phyloP scores from a whole-genome alignment of 2,797 vertebrate genomes.

The Platyrinchus mystaceus region DNA sequence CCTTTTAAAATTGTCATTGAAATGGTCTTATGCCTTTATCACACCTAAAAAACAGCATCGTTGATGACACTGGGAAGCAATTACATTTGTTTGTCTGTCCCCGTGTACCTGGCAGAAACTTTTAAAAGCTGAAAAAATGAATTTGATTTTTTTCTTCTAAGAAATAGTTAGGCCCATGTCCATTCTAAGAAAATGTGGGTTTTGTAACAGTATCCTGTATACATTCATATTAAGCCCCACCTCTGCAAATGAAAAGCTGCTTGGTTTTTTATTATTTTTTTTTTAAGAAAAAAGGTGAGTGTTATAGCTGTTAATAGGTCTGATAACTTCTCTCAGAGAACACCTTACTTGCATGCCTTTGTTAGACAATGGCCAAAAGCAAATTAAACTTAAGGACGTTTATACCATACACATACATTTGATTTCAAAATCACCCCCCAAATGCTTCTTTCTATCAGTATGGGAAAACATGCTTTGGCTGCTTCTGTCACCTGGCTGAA shows the following conservation, averaged over 20 bases:
- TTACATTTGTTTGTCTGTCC: neutral
- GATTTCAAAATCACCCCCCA: constrained; percentile 16
- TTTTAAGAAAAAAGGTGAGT: neutral
- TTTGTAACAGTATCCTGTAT: neutral
- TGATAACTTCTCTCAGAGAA: constrained; percentile 7
- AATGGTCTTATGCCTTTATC: neutral
- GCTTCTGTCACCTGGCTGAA: constrained; percentile 76
- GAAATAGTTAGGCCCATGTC: neutral
- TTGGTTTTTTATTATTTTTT: neutral
- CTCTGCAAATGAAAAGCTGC: neutral
- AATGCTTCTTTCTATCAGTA: constrained; percentile 46
- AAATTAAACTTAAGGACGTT: constrained; percentile 52
- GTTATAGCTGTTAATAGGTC: neutral
- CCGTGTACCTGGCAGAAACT: neutral
- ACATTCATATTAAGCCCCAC: neutral
- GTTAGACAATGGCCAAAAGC: constrained; percentile 54
- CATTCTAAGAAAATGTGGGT: neutral
- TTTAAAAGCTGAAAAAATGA: neutral
- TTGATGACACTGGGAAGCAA: neutral
- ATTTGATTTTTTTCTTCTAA: neutral
- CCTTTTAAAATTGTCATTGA: neutral
- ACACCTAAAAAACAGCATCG: neutral
- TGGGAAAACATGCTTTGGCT: constrained; percentile 60
- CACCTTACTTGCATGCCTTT: neutral
- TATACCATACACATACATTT: neutral